phyloP scores from a whole-genome alignment of 1,140 invertebrate species.

The Aphis gossypii region DNA sequence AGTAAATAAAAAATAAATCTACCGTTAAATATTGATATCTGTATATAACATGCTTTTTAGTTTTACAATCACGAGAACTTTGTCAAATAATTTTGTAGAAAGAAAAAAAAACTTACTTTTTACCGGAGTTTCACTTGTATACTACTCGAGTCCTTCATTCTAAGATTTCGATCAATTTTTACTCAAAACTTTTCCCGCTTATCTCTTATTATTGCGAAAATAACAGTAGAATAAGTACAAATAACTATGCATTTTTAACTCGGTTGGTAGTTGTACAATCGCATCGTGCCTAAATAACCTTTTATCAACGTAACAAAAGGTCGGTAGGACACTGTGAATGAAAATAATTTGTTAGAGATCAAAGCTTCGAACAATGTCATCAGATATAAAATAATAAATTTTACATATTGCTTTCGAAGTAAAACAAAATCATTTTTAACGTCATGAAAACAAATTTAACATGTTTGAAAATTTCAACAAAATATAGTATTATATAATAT shows the following conservation, averaged over 20 bases:
- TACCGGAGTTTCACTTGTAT: background rate
- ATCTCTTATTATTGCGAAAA: slow-evolving; percentile 36
- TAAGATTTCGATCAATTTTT: slow-evolving; percentile 50
- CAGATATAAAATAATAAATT: background rate
- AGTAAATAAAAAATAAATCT: background rate
- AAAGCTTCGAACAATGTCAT: background rate
- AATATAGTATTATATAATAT: background rate
- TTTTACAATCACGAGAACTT: background rate
- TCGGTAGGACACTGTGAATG: background rate
- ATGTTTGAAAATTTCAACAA: background rate
- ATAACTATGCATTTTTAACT: slow-evolving; percentile 30
- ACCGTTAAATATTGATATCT: background rate
- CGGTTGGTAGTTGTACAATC: slow-evolving; percentile 2
- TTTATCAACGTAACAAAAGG: background rate
- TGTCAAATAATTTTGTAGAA: background rate
- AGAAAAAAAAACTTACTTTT: background rate
- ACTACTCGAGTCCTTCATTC: background rate
- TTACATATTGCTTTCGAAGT: background rate
- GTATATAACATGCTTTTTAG: background rate
- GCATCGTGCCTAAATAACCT: background rate
- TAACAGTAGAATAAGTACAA: background rate
- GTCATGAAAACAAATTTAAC: background rate
- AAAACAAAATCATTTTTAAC: background rate
- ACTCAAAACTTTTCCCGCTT: slow-evolving; percentile 27
- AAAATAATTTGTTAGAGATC: background rate